Base-by-base conservation (phyloP, 2,797 vertebrate species). In the Paramormyrops hopkinsi region DNA sequence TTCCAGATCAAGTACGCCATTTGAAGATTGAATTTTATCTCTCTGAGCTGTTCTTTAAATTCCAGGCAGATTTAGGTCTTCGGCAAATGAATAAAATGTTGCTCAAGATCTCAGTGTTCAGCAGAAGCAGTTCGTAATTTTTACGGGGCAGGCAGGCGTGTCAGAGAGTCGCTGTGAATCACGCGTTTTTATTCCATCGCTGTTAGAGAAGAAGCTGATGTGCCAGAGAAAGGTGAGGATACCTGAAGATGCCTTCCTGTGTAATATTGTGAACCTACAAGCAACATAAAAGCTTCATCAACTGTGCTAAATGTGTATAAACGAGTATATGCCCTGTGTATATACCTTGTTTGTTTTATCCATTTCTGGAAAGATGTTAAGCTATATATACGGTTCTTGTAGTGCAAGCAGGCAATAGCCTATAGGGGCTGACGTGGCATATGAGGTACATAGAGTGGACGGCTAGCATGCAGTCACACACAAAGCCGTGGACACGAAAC, bases 401-500 rank as follows among this genome's bases (percentile, higher is more conserved):
- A 84, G 37, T 19, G 76, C 37, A 19, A 82, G 44, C 17, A 46
- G 37, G 46, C 1, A 50, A 22, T 25, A 50, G 46, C 17, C 73
- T 79, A 8, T 8, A 79, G 37, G 73, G 37, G 37, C 37, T 2
- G 37, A 25, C 6, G 59, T 69, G 1, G 12, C 2, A 89, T 92
- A 91, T 93, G 92, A 94, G 89, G 89, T 90, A 90, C 87, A 90
- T 90, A 90, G 90, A 92, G 93, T 92, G 59, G 69, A 46, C 69
- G 90, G 94, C 95, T 95, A 94, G 95, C 95, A 94, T 93, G 93
- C 92, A 91, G 91, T 88, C 92, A 91, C 86, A 89, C 89, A 90
- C 3, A 86, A 11, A 76, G 12, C 29, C 0, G 12, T 5, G 65
- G 29, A 73, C 29, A 14, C 1, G 29, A 73, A 37, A 73, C 29